Conservation (phyloP, 2,888 invertebrate species). For the Ophioninae sp. region DNA sequence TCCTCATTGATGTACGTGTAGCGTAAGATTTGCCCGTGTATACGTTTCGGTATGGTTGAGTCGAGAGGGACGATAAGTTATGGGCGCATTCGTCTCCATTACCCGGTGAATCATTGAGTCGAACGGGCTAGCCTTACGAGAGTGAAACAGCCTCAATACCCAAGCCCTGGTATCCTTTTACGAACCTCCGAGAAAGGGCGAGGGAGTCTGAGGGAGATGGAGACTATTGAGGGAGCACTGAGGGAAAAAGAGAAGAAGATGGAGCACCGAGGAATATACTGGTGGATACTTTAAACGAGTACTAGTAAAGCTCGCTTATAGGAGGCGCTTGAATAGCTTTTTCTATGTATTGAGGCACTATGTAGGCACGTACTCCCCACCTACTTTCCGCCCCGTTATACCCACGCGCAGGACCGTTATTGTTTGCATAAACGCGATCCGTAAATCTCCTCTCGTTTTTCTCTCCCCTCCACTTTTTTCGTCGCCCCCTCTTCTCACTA, state of each 20-base stretch:
- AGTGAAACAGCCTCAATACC: constrained; percentile 70
- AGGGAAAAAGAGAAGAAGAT: constrained; percentile 13
- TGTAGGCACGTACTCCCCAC: constrained; percentile 37
- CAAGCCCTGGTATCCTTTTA: constrained; percentile 69
- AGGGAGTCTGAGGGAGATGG: constrained; percentile 22
- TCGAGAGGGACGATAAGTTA: constrained; percentile 80
- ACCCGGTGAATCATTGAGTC: constrained; percentile 77
- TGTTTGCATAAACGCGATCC: constrained; percentile 78
- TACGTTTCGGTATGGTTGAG: constrained; percentile 53
- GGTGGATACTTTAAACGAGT: constrained; percentile 45
- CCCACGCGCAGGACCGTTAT: constrained; percentile 66
- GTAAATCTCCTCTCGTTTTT: constrained; percentile 66
- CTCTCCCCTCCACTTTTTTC: constrained; percentile 1
- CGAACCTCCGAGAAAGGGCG: constrained; percentile 57
- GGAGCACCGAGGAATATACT: constrained; percentile 14
- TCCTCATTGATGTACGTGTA: not conserved
- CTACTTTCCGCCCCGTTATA: constrained; percentile 50
- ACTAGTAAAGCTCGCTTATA: constrained; percentile 47
- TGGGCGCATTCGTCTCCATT: constrained; percentile 79
- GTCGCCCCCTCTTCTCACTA: not conserved
- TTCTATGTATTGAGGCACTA: constrained; percentile 51
- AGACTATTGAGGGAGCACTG: not conserved
- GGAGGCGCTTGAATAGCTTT: constrained; percentile 52
- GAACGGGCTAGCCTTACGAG: constrained; percentile 70
- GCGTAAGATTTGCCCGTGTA: not conserved